These are phyloP conservation scores for Ramphastos sulfuratus DNA, from an alignment of 2,113 vertebrate genomes.

Conservation along the genomic window DNA sequence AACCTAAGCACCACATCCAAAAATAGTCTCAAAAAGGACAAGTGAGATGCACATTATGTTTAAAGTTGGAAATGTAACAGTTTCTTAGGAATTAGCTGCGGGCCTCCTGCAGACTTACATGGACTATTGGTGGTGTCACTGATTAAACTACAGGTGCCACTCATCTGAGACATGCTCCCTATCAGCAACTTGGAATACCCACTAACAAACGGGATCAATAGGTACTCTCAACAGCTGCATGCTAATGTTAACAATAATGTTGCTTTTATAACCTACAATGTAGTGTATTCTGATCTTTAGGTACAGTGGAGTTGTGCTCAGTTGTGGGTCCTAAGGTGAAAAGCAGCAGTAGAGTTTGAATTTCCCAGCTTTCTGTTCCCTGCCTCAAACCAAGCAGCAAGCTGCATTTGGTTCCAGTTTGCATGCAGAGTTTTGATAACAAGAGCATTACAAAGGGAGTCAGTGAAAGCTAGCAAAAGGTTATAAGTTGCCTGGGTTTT, in stretches of 20 bases:
- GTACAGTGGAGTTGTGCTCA: neutral
- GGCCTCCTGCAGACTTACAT: neutral
- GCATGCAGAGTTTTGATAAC: neutral
- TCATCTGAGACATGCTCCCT: neutral
- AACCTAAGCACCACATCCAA: too few species aligned
- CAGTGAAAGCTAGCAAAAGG: neutral
- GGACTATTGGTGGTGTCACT: neutral
- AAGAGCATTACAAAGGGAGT: neutral
- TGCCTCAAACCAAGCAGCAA: neutral
- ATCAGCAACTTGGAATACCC: neutral
- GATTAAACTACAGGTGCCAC: neutral
- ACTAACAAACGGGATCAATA: neutral
- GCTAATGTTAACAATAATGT: neutral
- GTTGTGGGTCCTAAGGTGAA: neutral
- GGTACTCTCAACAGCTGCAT: neutral
- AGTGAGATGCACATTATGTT: neutral
- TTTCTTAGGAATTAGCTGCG: neutral
- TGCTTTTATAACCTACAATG: neutral
- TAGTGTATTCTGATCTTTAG: neutral
- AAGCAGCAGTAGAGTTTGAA: neutral
- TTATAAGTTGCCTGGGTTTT: neutral
- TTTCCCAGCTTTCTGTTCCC: neutral
- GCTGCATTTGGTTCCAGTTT: neutral
- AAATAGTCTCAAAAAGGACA: rapidly evolving
- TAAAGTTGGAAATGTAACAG: neutral